phyloP scores from a whole-genome alignment of 2,888 invertebrate species.

The Nephrocerus scutellatus region DNA sequence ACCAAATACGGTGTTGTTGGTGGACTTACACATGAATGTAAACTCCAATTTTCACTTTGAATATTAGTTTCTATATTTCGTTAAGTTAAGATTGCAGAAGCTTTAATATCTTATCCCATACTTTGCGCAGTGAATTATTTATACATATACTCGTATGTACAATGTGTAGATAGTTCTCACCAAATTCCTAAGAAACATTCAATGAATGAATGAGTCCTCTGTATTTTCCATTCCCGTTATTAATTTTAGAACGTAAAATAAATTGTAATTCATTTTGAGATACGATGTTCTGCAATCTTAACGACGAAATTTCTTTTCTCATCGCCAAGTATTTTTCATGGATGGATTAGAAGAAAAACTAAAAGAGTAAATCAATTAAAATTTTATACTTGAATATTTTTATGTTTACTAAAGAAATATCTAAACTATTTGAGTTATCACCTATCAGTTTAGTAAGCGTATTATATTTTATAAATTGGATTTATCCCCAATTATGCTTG shows the following conservation, averaged over 20 bases:
- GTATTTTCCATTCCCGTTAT: conserved; percentile 9
- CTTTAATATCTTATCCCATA: background rate
- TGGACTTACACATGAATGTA: conserved; percentile 38
- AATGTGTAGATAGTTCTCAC: background rate
- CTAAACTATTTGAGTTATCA: too few relatives aligned
- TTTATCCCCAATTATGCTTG: too few relatives aligned
- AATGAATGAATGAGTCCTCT: background rate
- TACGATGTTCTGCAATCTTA: conserved; percentile 47
- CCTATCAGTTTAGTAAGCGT: too few relatives aligned
- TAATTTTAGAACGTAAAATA: conserved; percentile 18
- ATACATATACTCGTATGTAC: conserved; percentile 4
- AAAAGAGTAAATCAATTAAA: too few relatives aligned
- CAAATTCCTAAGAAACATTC: background rate
- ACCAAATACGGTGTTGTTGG: conserved; percentile 29
- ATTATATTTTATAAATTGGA: too few relatives aligned
- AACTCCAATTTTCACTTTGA: conserved; percentile 40
- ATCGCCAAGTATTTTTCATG: conserved; percentile 39
- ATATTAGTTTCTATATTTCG: conserved; percentile 38
- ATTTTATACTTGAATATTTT: too few relatives aligned
- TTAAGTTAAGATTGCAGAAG: conserved; percentile 39
- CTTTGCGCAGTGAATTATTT: background rate
- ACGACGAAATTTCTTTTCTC: conserved; percentile 36
- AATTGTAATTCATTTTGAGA: conserved; percentile 38
- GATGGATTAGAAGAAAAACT: too few relatives aligned
- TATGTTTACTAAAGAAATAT: too few relatives aligned